phyloP scores from a whole-genome alignment of 1,140 invertebrate genomes.

The Apis dorsata region DNA sequence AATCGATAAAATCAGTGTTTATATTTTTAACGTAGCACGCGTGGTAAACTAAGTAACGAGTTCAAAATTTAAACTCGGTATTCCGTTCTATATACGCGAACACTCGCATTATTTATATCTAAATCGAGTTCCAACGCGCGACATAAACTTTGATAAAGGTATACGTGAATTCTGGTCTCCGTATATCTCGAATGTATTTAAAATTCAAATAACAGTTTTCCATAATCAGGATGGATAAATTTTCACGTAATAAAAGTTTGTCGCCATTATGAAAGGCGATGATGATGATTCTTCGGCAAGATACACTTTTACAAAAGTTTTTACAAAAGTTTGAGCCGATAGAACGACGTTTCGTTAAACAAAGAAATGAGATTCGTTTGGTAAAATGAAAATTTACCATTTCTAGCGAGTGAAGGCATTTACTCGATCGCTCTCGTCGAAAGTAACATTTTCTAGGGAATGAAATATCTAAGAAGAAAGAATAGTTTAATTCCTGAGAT shows the following conservation, averaged over 20 bases:
- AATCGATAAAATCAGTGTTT: conserved; percentile 1
- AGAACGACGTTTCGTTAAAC: not conserved
- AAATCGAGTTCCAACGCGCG: conserved; percentile 7
- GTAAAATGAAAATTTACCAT: too few species aligned
- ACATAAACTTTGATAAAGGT: conserved; percentile 25
- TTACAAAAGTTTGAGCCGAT: not conserved
- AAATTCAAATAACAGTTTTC: conserved; percentile 42
- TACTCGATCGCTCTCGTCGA: too few species aligned
- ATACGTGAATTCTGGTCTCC: not conserved
- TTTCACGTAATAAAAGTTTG: conserved; percentile 25
- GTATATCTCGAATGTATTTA: conserved; percentile 10
- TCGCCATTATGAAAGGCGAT: not conserved
- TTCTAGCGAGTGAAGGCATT: too few species aligned
- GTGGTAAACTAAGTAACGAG: not conserved
- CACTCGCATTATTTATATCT: not conserved
- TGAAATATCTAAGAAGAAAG: too few species aligned
- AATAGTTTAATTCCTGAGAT: too few species aligned
- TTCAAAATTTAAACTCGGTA: not conserved
- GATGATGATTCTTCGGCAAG: not conserved
- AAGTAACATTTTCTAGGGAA: too few species aligned
- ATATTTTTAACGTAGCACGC: not conserved
- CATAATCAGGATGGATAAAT: conserved; percentile 32
- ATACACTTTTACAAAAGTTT: conserved; percentile 4
- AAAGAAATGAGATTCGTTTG: not conserved
- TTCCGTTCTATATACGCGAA: too few species aligned